Percentiles rank a stretch among this genome's conserved stretches.
phyloP scores from a whole-genome alignment of 2,113 vertebrate species.

The Phasianus colchicus region DNA sequence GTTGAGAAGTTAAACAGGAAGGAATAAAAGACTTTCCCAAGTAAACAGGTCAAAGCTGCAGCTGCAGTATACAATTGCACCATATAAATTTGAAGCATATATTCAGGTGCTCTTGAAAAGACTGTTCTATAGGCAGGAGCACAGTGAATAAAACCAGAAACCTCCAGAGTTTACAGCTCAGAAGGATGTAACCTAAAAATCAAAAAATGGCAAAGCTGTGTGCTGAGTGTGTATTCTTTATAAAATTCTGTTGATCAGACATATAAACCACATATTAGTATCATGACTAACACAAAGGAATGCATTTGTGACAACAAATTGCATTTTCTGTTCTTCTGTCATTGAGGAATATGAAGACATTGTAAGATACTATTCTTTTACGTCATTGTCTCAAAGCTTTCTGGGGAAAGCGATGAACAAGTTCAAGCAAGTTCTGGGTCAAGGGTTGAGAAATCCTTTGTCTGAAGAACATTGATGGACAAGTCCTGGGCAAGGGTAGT shows the following conservation, averaged over 20 bases:
- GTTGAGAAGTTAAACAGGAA: not conserved
- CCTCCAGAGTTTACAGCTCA: not conserved
- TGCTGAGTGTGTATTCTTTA: not conserved
- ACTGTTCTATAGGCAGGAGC: not conserved
- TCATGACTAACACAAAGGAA: not conserved
- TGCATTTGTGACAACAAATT: not conserved
- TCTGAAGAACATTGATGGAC: too few species aligned
- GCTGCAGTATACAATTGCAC: not conserved
- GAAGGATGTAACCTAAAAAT: not conserved
- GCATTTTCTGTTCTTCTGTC: not conserved
- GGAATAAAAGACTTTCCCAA: not conserved
- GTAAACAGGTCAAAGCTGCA: not conserved
- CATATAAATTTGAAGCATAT: not conserved
- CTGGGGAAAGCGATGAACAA: too few species aligned
- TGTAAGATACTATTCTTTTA: not conserved
- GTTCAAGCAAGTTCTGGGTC: too few species aligned
- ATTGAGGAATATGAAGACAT: not conserved
- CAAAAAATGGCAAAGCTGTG: not conserved
- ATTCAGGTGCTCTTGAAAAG: not conserved
- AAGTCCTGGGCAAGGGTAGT: too few species aligned
- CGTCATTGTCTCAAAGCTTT: too few species aligned
- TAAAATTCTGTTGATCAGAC: not conserved
- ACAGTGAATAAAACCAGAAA: not conserved
- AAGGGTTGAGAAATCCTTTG: too few species aligned
- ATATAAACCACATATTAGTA: not conserved